These are phyloP conservation scores for Acleris literana DNA, from an alignment of 2,888 invertebrate species.

Conservation along the genomic window DNA sequence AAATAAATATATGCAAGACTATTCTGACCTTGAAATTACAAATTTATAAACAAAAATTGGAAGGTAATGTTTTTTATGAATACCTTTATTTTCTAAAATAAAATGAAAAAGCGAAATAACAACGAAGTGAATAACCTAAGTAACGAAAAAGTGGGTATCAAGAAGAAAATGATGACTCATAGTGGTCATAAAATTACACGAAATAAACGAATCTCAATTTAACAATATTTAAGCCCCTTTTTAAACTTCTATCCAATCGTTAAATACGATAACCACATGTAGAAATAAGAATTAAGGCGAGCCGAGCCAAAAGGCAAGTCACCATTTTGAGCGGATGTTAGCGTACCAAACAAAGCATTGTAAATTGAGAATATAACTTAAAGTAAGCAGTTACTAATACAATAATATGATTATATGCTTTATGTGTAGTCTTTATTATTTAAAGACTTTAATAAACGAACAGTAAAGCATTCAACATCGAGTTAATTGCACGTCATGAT, in stretches of 20 bases:
- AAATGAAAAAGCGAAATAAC: not conserved
- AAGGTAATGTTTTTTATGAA: not conserved
- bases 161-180: slow-evolving; percentile 34
- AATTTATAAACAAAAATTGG: no score
- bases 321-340: slow-evolving; percentile 87
- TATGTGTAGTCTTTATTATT: slow-evolving; percentile 55
- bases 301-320: slow-evolving; percentile 76
- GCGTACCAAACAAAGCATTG: slow-evolving; percentile 77
- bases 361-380: slow-evolving; percentile 41
- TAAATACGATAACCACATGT: slow-evolving; percentile 5
- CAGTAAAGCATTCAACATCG: slow-evolving; percentile 53
- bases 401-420: slow-evolving; percentile 53
- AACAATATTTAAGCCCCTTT: no score
- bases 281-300: slow-evolving; percentile 35
- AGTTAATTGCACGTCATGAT: slow-evolving; percentile 67
- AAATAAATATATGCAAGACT: no score
- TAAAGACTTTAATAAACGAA: slow-evolving; percentile 51
- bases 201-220: no score
- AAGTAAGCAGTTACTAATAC: slow-evolving; percentile 51
- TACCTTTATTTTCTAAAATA: no score
- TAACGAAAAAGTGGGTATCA: slow-evolving; percentile 1
- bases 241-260: not conserved
- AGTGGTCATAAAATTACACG: slow-evolving; percentile 11
- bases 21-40: no score
- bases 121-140: not conserved